A percentile compares a stretch with the other conserved stretches of the same genome.
phyloP scores from a whole-genome alignment of 2,888 invertebrate genomes.

The Fragum sueziense region DNA sequence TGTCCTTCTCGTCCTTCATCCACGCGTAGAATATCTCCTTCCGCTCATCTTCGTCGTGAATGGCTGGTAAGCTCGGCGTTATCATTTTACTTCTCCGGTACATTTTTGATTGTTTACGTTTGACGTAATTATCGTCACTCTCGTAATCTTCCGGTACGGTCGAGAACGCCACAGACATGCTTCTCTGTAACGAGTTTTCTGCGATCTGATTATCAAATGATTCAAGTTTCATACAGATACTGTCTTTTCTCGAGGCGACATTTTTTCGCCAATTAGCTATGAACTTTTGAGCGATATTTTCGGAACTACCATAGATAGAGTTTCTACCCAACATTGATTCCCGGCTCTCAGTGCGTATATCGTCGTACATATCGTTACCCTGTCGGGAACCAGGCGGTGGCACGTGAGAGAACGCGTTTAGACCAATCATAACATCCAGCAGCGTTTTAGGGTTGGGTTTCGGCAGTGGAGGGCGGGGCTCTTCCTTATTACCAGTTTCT shows the following conservation, averaged over 20 bases:
- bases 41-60: conserved; percentile 50
- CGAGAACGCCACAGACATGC: conserved; percentile 42
- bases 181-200: conserved; percentile 8
- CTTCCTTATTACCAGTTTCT: conserved; percentile 8
- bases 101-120: conserved; percentile 43
- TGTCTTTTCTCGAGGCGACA: conserved; percentile 48
- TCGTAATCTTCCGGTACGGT: conserved; percentile 37
- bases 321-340: conserved; percentile 25
- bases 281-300: conserved; percentile 53
- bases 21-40: conserved; percentile 62
- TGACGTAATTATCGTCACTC: conserved; percentile 20
- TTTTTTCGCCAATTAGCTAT: conserved; percentile 53
- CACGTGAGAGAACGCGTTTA: conserved; percentile 50
- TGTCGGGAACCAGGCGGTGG: conserved; percentile 29
- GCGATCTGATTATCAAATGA: conserved; percentile 4
- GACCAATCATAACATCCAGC: conserved; percentile 59
- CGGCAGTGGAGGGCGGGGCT: conserved; percentile 25
- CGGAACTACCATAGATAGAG: conserved; percentile 45
- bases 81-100: conserved; percentile 36
- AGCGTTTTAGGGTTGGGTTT: conserved; percentile 52
- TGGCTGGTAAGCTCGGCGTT: conserved; percentile 40
- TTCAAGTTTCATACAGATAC: conserved; percentile 53
- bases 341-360: conserved; percentile 9
- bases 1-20: conserved; percentile 55
- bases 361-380: conserved; percentile 4